phyloP scores from a whole-genome alignment of 2,888 invertebrate genomes.

The Pachycephus smyrnensis region DNA sequence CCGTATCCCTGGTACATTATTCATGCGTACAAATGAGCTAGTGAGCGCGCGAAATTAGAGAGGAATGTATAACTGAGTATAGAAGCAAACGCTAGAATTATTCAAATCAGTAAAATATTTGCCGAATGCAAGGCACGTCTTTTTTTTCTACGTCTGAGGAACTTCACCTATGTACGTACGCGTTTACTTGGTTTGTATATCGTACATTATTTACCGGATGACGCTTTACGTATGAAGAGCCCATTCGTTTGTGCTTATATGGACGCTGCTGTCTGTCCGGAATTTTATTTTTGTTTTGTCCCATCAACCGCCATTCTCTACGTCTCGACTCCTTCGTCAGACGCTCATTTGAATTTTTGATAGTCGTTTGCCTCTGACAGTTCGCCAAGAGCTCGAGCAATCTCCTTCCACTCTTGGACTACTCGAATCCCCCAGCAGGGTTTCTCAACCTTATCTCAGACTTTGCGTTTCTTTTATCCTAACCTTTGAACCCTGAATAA shows the following conservation, averaged over 20 bases:
- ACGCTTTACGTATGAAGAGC: neutral
- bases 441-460: no score
- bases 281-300: no score
- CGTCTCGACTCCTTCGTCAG: slow-evolving; percentile 13
- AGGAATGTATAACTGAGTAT: neutral
- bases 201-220: no score
- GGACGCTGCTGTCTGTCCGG: neutral
- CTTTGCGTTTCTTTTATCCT: no score
- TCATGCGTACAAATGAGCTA: neutral
- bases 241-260: slow-evolving; percentile 4
- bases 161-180: slow-evolving; percentile 10
- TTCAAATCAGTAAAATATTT: slow-evolving; percentile 41
- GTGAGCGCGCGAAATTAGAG: slow-evolving; percentile 12
- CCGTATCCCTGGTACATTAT: no score
- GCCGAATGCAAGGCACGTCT: slow-evolving; percentile 24
- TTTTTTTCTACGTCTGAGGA: slow-evolving; percentile 17
- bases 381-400: slow-evolving; percentile 36
- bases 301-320: slow-evolving; percentile 1
- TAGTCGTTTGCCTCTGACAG: slow-evolving; percentile 37
- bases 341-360: slow-evolving; percentile 39
- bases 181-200: neutral
- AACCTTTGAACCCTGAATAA: no score
- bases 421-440: no score
- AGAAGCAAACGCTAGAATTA: slow-evolving; percentile 34
- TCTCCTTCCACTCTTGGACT: slow-evolving; percentile 11